Evolutionary conservation across 1,140 invertebrate genomes (phyloP).

Genomic region (Grapholita molesta): DNA sequence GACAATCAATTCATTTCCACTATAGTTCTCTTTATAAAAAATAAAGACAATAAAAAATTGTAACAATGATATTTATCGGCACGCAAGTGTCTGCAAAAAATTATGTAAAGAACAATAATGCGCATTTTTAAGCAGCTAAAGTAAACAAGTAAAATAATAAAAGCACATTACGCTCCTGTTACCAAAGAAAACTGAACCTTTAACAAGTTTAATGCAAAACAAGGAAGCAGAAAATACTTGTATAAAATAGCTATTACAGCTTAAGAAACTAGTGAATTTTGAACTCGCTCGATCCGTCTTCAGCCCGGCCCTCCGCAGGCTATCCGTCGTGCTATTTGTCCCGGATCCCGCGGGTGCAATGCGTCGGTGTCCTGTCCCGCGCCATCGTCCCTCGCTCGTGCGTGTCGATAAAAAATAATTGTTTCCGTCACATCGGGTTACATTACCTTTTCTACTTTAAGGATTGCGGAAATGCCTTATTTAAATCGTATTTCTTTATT

Average conservation of each 20-base stretch:
- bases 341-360: constrained; percentile 65
- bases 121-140: no score
- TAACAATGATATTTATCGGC: no score
- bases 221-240: no score
- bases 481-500: constrained; percentile 29
- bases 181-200: no score
- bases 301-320: not conserved
- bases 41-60: no score
- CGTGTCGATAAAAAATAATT: constrained; percentile 74
- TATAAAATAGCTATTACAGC: not conserved
- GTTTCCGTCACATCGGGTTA: constrained; percentile 55
- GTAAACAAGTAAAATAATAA: no score
- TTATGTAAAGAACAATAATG: no score
- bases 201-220: no score
- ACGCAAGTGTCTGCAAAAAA: no score
- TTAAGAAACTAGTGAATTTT: not conserved
- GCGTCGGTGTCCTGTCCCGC: constrained; percentile 43
- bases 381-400: constrained; percentile 45
- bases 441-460: constrained; percentile 18
- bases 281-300: not conserved
- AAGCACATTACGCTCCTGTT: no score
- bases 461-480: not conserved
- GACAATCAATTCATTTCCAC: no score
- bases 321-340: constrained; percentile 13
- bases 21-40: no score